Evolutionary conservation across 2,888 invertebrate genomes (phyloP).

Genomic region (Agriopis marginaria): DNA sequence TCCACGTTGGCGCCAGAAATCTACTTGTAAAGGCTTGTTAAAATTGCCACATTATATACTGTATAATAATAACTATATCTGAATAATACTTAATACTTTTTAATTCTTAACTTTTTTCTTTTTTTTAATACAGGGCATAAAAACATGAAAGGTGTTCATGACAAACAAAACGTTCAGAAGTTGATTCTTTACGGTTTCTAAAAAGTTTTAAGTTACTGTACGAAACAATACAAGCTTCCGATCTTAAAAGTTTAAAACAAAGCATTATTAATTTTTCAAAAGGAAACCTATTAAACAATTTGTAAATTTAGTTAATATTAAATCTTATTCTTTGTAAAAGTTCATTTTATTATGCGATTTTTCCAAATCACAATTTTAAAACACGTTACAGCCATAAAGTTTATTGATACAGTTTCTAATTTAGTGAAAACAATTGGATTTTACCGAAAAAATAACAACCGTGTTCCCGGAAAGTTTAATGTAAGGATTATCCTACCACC

Average conservation of each 20-base stretch:
- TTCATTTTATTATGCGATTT: too few relatives aligned
- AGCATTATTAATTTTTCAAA: conserved; percentile 1
- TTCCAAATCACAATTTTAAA: too few relatives aligned
- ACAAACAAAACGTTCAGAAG: background rate
- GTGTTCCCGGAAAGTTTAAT: too few relatives aligned
- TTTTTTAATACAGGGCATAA: background rate
- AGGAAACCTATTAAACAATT: background rate
- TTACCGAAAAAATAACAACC: too few relatives aligned
- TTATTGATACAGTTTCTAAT: too few relatives aligned
- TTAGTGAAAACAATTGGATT: too few relatives aligned
- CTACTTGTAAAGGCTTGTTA: too few relatives aligned
- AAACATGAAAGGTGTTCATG: conserved; percentile 3
- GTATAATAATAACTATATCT: background rate
- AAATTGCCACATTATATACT: too few relatives aligned
- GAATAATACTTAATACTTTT: background rate
- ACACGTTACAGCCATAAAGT: too few relatives aligned
- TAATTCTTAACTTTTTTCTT: background rate
- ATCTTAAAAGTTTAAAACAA: background rate
- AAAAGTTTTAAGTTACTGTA: conserved; percentile 15
- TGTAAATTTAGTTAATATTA: background rate
- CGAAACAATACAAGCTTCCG: conserved; percentile 14
- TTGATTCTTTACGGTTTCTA: conserved; percentile 1
- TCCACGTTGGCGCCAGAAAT: too few relatives aligned
- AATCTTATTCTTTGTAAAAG: background rate
- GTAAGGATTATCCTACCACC: too few relatives aligned